Conservation (phyloP, 2,113 vertebrate species). For the Numenius arquata region DNA sequence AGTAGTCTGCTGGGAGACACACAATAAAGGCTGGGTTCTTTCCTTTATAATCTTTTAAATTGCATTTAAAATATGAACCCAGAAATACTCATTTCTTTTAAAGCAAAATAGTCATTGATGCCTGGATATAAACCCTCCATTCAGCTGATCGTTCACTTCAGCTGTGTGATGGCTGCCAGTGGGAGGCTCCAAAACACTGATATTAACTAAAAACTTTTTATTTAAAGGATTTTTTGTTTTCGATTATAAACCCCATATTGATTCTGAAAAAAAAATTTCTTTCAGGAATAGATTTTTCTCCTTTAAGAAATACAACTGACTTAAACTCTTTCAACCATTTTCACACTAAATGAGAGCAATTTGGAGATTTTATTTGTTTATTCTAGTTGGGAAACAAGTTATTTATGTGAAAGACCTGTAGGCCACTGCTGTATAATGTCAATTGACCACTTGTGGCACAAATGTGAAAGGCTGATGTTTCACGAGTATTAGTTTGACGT, state of each 20-base stretch:
- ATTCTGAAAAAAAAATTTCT: neutral
- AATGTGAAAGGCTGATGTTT: neutral
- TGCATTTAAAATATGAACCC: constrained; percentile 25
- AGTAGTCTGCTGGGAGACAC: constrained; percentile 52
- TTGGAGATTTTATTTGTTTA: neutral
- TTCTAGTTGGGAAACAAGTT: neutral
- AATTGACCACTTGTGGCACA: neutral
- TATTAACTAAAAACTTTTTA: constrained; percentile 60
- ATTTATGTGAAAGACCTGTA: neutral
- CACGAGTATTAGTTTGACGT: neutral
- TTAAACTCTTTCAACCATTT: neutral
- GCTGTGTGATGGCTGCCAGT: constrained; percentile 65
- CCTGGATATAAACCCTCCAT: constrained; percentile 24
- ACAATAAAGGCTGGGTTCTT: constrained; percentile 31
- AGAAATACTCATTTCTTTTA: constrained; percentile 38
- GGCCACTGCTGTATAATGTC: neutral
- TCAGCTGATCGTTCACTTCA: constrained; percentile 29
- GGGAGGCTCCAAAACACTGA: constrained; percentile 69
- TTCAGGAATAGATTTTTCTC: neutral
- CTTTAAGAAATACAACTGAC: neutral
- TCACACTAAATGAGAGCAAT: neutral
- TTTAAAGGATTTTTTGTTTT: constrained; percentile 21
- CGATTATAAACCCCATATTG: neutral
- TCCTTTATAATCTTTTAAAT: constrained; percentile 46
- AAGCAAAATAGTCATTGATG: constrained; percentile 7